Evolutionary conservation across 1,140 invertebrate species (phyloP).

Genomic region (Contarinia nasturtii): DNA sequence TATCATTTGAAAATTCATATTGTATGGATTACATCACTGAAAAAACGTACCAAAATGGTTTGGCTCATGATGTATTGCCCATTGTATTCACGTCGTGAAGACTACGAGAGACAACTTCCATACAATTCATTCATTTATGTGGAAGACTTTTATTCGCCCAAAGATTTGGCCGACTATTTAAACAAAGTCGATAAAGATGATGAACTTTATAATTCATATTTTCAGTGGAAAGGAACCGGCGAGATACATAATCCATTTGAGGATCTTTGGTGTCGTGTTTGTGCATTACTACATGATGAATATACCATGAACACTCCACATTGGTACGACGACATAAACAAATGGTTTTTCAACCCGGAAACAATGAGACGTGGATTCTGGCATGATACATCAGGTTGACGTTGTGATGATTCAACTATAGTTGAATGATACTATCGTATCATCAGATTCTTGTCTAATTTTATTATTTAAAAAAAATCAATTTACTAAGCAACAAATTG

Average conservation of each 20-base stretch:
- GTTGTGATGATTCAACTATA: too few species aligned
- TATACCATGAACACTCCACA: background rate
- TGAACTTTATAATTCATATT: conserved; percentile 20
- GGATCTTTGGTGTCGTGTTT: background rate
- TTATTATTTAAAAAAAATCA: too few species aligned
- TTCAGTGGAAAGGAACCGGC: conserved; percentile 21
- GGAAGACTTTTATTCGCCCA: conserved; percentile 23
- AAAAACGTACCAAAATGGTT: conserved; percentile 29
- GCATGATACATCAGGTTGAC: too few species aligned
- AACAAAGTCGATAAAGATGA: conserved; percentile 19
- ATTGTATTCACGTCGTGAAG: conserved; percentile 29
- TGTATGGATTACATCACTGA: conserved; percentile 42
- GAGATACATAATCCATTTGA: background rate
- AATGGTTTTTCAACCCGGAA: background rate
- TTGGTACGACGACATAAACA: background rate
- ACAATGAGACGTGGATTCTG: background rate
- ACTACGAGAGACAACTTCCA: conserved; percentile 18
- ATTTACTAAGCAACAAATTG: too few species aligned
- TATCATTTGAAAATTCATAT: conserved; percentile 46
- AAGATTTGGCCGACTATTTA: conserved; percentile 27
- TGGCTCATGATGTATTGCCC: conserved; percentile 27
- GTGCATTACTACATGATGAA: background rate
- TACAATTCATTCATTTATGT: conserved; percentile 32
- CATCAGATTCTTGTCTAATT: too few species aligned
- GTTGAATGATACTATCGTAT: too few species aligned